Evolutionary conservation across 1,140 invertebrate species (phyloP), one percentile per base, ranked within the genome.

Genomic region (Aphelenchoides besseyi): DNA sequence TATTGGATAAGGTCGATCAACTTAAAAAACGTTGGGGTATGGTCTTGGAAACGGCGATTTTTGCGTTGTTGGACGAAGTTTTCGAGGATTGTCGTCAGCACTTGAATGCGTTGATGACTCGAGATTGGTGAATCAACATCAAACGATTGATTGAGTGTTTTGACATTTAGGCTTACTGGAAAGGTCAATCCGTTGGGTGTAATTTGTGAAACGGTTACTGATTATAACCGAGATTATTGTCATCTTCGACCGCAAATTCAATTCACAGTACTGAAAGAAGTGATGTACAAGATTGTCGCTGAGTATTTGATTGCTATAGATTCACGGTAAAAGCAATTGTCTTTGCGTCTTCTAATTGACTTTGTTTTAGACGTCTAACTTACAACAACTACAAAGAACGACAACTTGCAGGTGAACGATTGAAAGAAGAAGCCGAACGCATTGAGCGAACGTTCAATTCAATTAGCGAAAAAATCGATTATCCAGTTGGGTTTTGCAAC

Each of bases 231-330:
- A 9, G 77, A 79, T 61, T 78, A 79, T 66, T 35, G 63, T 53
- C 75, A 75, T 37, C 59, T 78, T 33, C 63, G 78, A 29, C 28
- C 72, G 3, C 74, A 73, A 55, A 77, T 80, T 16, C 37, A 57
- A 33, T 66, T 32, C 59, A 29, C 62, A 9, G 37, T 79, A 18
- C 35, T 79, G 2, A 77, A 70, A 52, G 77, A 79, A 37, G 33
- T 79, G 23, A 37, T 70, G 2, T 80, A 69, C 55, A 77, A 78
- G 33, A 33, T 79, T 41, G 54, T 79, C 30, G 59, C 59, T 28
- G 77, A 80, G 37, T 80, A 72, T 55, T 28, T 80, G 8, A 78
- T 71, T 26, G 77, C 57, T 5, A 76, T 80, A 30, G 78, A 79
- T 55, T 53, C 57, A 9, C 35, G 66, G 74, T 77, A 33, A 69